Evolutionary conservation across 2,797 vertebrate species (phyloP), one percentile per base, ranked within the genome.

Genomic region (Corythornis leucogaster): DNA sequence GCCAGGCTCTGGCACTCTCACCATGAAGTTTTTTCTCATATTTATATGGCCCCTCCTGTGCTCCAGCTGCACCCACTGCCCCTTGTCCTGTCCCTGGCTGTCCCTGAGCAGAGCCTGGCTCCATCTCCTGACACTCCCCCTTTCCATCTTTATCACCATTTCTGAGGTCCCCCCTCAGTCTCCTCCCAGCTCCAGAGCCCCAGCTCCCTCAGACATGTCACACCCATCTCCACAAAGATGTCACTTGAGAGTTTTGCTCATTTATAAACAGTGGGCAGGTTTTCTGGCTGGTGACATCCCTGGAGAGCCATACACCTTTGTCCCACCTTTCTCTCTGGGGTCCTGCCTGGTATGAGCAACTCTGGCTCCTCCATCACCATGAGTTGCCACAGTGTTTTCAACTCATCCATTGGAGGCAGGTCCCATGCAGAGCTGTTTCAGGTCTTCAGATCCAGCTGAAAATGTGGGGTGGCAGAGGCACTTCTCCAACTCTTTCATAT

Each of bases 401-500:
- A 3, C 8, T 57, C 62, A 8, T 42, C 21, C 4, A 0, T 14
- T 14, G 75, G 58, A 54, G 22, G 11, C 28, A 88, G 68, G 58
- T 75, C 7, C 33, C 2, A 1, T 3, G 8, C 25, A 61, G 48
- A 77, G 14, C 28, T 42, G 11, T 11, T 55, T 22, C 8, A 26
- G 24, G 59, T 46, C 26, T 69, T 80, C 42, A n/a, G 13, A 16
- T 78, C 33, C n/a, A 58, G 20, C 26, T 28, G 50, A 16, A 83
- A 89, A 43, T 5, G 17, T 20, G 22, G 5, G 42, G 22, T n/a
- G 40, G 21, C 26, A 57, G 13, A 13, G 40, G 9, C 4, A 66
- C 45, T 82, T 74, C 48, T 75, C 0, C 0, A 46, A 24, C 17
- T 15, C 40, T 76, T 67, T 66, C 4, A 2, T 22, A 26, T 13